Conservation (phyloP, 1,140 invertebrate species). For the Telenomus remus region DNA sequence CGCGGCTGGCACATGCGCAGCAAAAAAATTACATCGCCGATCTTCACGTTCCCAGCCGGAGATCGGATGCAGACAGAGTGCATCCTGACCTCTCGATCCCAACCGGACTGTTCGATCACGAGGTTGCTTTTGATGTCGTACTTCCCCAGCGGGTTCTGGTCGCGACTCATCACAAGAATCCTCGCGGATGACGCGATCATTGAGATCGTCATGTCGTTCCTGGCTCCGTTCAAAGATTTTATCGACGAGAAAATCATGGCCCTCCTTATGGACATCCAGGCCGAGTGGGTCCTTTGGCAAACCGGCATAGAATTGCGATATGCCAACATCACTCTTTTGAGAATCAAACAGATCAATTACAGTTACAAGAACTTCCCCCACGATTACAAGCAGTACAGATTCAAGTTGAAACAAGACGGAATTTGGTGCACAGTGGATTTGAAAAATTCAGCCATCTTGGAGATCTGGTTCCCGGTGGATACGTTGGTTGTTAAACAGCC, state of each 20-base stretch:
- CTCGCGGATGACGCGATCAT: constrained; percentile 92
- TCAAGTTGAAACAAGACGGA: constrained; percentile 86
- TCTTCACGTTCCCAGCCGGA: constrained; percentile 66
- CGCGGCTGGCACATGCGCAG: constrained; percentile 81
- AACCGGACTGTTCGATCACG: constrained; percentile 78
- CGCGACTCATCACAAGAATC: constrained; percentile 92
- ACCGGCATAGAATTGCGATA: constrained; percentile 92
- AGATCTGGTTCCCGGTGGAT: constrained; percentile 90
- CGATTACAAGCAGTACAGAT: constrained; percentile 77
- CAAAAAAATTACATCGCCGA: constrained; percentile 78
- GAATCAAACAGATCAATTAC: constrained; percentile 88
- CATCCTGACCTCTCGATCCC: constrained; percentile 72
- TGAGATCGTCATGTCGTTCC: constrained; percentile 82
- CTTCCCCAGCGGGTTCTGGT: constrained; percentile 99
- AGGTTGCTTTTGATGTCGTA: constrained; percentile 93
- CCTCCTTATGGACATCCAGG: constrained; percentile 80
- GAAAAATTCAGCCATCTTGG: constrained; percentile 88
- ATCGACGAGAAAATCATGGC: constrained; percentile 80
- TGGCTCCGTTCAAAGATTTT: constrained; percentile 71
- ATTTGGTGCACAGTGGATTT: constrained; percentile 90
- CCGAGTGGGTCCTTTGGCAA: constrained; percentile 97
- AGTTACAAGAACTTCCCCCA: constrained; percentile 76
- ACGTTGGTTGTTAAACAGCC: constrained; percentile 83
- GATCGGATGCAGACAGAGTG: constrained; percentile 59
- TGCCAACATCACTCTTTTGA: constrained; percentile 86